Conservation (phyloP, 2,888 invertebrate species). For the Orgyia antiqua region DNA sequence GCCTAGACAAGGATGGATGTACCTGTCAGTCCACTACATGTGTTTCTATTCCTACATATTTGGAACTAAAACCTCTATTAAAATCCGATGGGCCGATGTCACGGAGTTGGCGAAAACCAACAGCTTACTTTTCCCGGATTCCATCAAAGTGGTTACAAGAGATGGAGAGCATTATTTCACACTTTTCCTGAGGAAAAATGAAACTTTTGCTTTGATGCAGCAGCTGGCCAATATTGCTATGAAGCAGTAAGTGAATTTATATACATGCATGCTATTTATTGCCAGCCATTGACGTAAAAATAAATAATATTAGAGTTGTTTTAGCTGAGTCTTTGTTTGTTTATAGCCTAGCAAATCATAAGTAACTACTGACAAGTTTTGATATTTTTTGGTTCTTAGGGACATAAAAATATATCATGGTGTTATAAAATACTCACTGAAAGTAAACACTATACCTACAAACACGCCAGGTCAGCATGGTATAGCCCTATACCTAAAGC, state of each 20-base stretch:
- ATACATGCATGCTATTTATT: no score
- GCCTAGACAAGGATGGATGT: conserved; percentile 98
- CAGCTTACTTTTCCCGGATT: conserved; percentile 88
- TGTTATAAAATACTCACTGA: no score
- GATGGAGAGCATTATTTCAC: conserved; percentile 94
- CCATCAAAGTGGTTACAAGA: conserved; percentile 90
- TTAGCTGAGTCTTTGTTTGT: neutral
- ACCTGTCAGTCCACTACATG: conserved; percentile 96
- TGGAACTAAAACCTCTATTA: conserved; percentile 92
- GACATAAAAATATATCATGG: no score
- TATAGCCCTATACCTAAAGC: no score
- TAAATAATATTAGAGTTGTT: no score
- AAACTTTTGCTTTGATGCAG: conserved; percentile 94
- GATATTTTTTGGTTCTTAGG: no score
- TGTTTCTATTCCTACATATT: conserved; percentile 97
- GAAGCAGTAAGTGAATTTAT: conserved; percentile 84
- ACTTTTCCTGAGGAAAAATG: conserved; percentile 91
- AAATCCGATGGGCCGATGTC: conserved; percentile 94
- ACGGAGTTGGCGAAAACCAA: conserved; percentile 87
- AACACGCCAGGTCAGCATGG: no score
- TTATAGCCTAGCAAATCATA: no score
- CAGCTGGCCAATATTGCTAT: conserved; percentile 98
- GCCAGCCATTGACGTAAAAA: no score
- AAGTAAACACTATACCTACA: no score
- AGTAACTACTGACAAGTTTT: no score